Conservation (phyloP, 2,797 vertebrate species). For the Peromyscus eremicus region DNA sequence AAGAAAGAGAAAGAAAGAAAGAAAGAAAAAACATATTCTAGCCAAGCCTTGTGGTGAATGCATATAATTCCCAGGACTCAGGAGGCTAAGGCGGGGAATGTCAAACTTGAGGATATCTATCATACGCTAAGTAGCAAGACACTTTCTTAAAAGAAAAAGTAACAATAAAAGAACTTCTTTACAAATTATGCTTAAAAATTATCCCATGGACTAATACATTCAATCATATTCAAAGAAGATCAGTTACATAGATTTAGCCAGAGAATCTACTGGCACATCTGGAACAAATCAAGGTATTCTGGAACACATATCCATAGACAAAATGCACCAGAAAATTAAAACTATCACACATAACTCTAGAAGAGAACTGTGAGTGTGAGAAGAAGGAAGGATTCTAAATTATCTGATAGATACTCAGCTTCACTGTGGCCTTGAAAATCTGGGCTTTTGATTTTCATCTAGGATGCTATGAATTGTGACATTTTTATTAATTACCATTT, state of each 20-base stretch:
- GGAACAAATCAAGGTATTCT: neutral
- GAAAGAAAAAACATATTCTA: neutral
- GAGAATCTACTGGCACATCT: neutral
- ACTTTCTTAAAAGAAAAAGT: neutral
- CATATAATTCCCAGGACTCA: neutral
- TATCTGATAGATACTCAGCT: slow-evolving; percentile 2
- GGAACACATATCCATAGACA: neutral
- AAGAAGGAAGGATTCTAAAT: slow-evolving; percentile 15
- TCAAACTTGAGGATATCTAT: neutral
- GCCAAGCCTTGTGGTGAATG: neutral
- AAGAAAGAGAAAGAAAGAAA: too few relatives aligned
- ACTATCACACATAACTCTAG: neutral
- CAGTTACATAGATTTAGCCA: neutral
- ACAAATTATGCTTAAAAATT: neutral
- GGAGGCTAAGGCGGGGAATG: too few relatives aligned
- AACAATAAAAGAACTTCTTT: neutral
- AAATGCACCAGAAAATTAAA: neutral
- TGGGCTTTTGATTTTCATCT: neutral
- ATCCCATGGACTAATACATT: neutral
- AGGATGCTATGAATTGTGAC: neutral
- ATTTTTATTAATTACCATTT: neutral
- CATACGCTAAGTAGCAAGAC: neutral
- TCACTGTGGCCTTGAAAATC: neutral
- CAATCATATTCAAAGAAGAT: neutral
- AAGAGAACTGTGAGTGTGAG: neutral